Conservation (phyloP, 2,888 invertebrate species). For the Zaprionus bogoriensis region DNA sequence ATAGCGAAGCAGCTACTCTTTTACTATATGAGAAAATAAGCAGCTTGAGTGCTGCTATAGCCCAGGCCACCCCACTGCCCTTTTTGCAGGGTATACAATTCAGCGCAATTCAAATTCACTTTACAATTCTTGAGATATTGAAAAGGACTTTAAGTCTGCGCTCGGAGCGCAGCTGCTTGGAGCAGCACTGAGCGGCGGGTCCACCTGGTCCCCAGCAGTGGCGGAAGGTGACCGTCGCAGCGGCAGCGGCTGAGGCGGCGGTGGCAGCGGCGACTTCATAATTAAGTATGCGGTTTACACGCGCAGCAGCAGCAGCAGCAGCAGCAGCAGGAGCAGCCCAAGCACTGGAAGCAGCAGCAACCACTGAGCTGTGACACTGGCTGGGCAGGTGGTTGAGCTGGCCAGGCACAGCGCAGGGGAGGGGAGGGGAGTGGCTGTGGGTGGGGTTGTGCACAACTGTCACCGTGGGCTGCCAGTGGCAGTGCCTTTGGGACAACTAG, state of each 20-base stretch:
- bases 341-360: conserved; percentile 18
- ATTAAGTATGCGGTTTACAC: conserved; percentile 76
- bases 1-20: too few species aligned
- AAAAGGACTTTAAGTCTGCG: conserved; percentile 69
- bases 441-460: conserved; percentile 60
- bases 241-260: conserved; percentile 3
- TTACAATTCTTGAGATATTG: conserved; percentile 55
- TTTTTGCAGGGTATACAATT: background rate
- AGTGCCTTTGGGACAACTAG: conserved; percentile 80
- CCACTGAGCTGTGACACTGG: conserved; percentile 52
- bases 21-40: too few species aligned
- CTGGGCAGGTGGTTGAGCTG: conserved; percentile 32
- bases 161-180: conserved; percentile 59
- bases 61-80: background rate
- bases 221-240: too few species aligned
- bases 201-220: too few species aligned
- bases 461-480: conserved; percentile 72
- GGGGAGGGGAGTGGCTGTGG: background rate
- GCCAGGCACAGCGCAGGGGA: background rate
- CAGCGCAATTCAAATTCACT: conserved; percentile 2
- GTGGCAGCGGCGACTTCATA: conserved; percentile 61
- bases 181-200: conserved; percentile 35
- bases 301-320: conserved; percentile 23
- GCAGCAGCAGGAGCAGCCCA: background rate
- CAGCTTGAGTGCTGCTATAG: too few species aligned